Base-by-base conservation (phyloP, 2,113 vertebrate genomes). In the Cyanoliseus patagonus region DNA sequence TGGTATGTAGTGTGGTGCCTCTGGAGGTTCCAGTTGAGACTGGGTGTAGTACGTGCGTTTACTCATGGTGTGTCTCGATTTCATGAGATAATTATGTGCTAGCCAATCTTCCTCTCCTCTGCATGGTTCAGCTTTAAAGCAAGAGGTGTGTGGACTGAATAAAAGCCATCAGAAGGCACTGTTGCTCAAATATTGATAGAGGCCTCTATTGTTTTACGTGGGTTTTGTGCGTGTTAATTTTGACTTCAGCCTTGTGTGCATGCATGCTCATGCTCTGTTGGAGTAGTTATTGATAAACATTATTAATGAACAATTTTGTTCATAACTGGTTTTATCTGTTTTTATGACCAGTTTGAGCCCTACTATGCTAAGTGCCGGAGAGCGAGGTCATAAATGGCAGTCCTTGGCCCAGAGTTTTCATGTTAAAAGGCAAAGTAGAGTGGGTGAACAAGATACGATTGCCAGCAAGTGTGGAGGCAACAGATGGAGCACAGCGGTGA, bases 341-440 rank as follows among this genome's bases (percentile, higher is more conserved):
- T 37, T 20, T 62, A 0, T 47, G 72, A 42, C 46, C 44, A 1
- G 6, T 30, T 31, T 35, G 59, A 90, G 37, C 64, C 14, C 8
- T 69, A 0, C 51, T 11, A 1, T 20, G 27, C 57, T 53, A 3
- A 3, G 42, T 55, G 57, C 62, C 49, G 31, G 64, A 27, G 7
- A 17, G 15, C 0, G 0, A 55, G 61, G 33, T 46, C 0, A 0
- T 66, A 20, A 2, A 7, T 30, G 35, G 11, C 28, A 46, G 13
- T 37, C 13, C 20, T 74, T 75, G 55, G 47, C 46, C 68, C 37
- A 15, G 28, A 85, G 22, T 25, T 86, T 88, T 53, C 7, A 0
- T n/a, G 14, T 57, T 84, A 24, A 31, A 89, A 86, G 14, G 2
- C 17, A 1, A 44, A 76, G 55, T 27, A 0, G 24, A n/a, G 46